A percentile compares a stretch with the other conserved stretches of the same genome.
phyloP scores from a whole-genome alignment of 2,888 invertebrate species.

The Aphodius sticticus region DNA sequence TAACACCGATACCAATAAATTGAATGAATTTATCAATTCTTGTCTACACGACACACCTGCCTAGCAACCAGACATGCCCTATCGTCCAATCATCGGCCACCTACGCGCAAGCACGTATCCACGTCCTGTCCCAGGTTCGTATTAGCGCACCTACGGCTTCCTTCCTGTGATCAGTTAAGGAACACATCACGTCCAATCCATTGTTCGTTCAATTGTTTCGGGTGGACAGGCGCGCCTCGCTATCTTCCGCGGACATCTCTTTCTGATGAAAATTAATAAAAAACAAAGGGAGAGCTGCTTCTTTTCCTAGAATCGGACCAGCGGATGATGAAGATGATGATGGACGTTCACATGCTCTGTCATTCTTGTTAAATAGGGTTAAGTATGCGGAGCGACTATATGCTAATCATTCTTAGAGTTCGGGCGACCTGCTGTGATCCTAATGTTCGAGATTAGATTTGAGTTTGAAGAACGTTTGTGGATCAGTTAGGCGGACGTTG shows the following conservation, averaged over 20 bases:
- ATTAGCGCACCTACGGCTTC: conserved; percentile 4
- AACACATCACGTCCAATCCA: neutral
- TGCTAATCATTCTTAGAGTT: neutral
- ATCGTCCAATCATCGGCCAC: neutral
- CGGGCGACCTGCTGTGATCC: neutral
- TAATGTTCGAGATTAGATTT: neutral
- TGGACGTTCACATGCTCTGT: neutral
- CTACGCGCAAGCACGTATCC: conserved; percentile 4
- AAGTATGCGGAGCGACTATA: neutral
- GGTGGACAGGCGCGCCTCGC: neutral
- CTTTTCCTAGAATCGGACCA: neutral
- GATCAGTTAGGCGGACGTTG: neutral
- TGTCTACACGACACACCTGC: neutral
- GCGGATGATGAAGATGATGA: neutral
- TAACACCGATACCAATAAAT: neutral
- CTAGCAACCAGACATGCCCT: neutral
- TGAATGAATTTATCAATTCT: neutral
- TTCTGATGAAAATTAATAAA: conserved; percentile 4
- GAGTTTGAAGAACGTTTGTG: neutral
- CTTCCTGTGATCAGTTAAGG: conserved; percentile 4
- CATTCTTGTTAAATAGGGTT: neutral
- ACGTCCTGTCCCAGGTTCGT: neutral
- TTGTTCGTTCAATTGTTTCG: neutral
- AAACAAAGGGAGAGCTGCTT: neutral
- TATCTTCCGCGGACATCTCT: neutral